Evolutionary conservation across 2,797 vertebrate genomes (phyloP), one percentile per base, ranked within the genome.

Genomic region (Rousettus madagascariensis): DNA sequence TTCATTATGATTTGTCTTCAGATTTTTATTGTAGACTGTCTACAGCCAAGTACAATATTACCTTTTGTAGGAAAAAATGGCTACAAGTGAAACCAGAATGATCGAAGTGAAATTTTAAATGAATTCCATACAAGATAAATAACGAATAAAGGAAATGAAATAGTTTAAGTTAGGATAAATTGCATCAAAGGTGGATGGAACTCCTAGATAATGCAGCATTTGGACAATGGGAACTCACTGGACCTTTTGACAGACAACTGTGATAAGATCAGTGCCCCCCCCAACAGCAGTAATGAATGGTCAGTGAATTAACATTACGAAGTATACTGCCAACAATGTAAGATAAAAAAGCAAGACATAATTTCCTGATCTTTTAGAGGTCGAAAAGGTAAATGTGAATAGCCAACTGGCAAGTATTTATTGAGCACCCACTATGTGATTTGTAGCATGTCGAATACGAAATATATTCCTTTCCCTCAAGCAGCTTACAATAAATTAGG

Each of bases 341-440:
- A 82, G 43, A 78, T 38, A 61, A 65, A 61, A 61, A 91, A 22
- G 13, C 5, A 74, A 41, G 38, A 71, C 36, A 71, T 10, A 72
- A 90, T 72, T 95, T 87, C 33, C 36, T 65, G 10, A 96, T 7
- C 26, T 91, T 89, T 82, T 68, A 63, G 5, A 72, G 49, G 49
- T 80, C 53, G 71, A 80, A 92, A 84, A 77, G 49, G 22, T 82
- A 91, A 95, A 86, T 69, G 77, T 63, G n/a, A 90, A 61, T 20
- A 84, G 28, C 19, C 49, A 92, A 91, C 1, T 66, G 28, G 41
- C 38, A 91, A 89, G n/a, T 72, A 66, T 89, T 91, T 86, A 69
- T 12, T 94, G 24, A 90, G 17, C n/a, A 96, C 15, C 17, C 43
- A 94, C 24, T 79, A 85, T 59, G 57, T 75, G 33, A 91, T 92